These are phyloP conservation scores for Littorina saxatilis DNA, from an alignment of 1,140 invertebrate genomes.

Conservation along the genomic window DNA sequence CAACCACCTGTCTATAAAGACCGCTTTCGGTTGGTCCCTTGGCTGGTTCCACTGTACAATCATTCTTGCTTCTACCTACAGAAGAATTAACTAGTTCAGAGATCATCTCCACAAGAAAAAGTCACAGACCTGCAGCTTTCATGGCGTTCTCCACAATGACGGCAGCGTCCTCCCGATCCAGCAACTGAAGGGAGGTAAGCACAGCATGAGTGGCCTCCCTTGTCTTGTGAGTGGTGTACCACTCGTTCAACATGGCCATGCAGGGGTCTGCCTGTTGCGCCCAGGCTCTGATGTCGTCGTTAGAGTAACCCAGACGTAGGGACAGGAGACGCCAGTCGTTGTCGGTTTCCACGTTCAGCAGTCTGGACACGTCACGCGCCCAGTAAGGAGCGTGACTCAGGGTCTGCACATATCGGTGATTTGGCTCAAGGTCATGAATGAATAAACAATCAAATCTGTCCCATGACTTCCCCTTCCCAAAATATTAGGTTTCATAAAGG, in stretches of 20 bases:
- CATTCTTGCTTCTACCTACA: too few species aligned
- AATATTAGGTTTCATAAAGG: too few species aligned
- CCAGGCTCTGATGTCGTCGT: constrained; percentile 68
- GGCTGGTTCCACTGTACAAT: too few species aligned
- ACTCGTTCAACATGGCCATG: constrained; percentile 70
- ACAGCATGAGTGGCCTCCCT: constrained; percentile 66
- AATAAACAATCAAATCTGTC: too few species aligned
- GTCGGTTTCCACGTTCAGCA: constrained; percentile 61
- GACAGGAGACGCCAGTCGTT: constrained; percentile 69
- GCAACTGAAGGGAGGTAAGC: constrained; percentile 57
- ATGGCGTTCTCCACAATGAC: constrained; percentile 65
- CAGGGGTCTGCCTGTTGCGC: constrained; percentile 67
- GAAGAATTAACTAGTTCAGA: too few species aligned
- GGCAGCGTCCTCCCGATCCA: constrained; percentile 61
- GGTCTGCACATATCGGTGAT: too few species aligned
- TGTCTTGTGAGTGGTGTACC: constrained; percentile 71
- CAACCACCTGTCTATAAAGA: too few species aligned
- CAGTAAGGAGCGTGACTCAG: constrained; percentile 67
- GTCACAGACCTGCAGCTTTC: constrained; percentile 57
- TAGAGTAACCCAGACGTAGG: constrained; percentile 65
- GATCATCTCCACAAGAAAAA: too few species aligned
- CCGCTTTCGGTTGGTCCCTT: too few species aligned
- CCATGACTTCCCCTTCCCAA: too few species aligned
- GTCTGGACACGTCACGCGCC: constrained; percentile 64
- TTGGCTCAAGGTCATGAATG: too few species aligned